Conservation (phyloP, 2,797 vertebrate species). For the Orestias chungarensis region DNA sequence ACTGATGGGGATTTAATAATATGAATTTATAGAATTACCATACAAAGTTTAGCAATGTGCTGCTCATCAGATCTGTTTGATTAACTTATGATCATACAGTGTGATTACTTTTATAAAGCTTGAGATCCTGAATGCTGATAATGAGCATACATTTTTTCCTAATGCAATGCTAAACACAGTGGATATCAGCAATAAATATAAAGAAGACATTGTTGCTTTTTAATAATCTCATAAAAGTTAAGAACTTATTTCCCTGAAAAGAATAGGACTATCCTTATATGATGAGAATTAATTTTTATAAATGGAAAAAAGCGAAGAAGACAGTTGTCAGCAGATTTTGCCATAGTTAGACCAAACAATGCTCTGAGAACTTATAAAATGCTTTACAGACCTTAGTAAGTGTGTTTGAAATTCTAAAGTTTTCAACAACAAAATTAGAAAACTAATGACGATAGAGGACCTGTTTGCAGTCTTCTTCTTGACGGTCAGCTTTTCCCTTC, state of each 20-base stretch:
- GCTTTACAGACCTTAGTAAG: not conserved
- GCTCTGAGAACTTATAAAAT: not conserved
- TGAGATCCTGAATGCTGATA: not conserved
- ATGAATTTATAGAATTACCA: too few species aligned
- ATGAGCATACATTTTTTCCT: not conserved
- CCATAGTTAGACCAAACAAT: not conserved
- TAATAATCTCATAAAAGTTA: not conserved
- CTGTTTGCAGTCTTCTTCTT: not conserved
- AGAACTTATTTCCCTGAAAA: not conserved
- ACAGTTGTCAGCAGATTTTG: not conserved
- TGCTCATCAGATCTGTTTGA: not conserved
- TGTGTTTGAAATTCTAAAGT: too few species aligned
- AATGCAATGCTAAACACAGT: not conserved
- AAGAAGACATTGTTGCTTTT: not conserved
- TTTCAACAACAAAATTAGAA: not conserved
- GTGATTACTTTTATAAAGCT: not conserved
- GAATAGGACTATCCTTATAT: not conserved
- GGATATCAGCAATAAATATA: not conserved
- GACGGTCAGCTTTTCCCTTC: not conserved
- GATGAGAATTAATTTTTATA: not conserved
- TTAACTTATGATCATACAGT: not conserved
- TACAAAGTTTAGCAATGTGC: not conserved
- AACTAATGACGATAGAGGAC: not conserved
- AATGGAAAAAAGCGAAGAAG: not conserved
- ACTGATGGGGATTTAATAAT: too few species aligned